Conservation (phyloP, 35 echinoderm and acorn worm species). For the Lytechinus pictus region DNA sequence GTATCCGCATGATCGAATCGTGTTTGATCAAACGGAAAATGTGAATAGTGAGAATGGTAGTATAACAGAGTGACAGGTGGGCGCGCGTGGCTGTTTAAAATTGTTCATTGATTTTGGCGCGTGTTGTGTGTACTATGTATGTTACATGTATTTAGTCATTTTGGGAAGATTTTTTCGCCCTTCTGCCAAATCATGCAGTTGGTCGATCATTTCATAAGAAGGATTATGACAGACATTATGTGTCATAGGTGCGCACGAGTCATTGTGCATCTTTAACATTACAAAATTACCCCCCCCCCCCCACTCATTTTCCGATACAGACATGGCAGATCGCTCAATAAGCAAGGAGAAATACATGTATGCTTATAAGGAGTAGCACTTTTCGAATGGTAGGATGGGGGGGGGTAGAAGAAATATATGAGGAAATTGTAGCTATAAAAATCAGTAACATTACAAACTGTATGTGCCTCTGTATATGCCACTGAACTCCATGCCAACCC, state of each 20-base stretch:
- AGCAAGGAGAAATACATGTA: too few species aligned
- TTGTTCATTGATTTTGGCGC: conserved; percentile 9
- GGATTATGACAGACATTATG: background rate
- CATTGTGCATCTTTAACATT: background rate
- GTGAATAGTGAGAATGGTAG: background rate
- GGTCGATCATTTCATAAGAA: background rate
- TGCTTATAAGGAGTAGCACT: background rate
- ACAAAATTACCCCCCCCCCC: background rate
- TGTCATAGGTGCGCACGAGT: background rate
- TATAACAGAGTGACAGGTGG: background rate
- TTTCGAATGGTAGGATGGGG: too few species aligned
- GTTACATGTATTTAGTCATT: background rate
- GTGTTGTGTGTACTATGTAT: background rate
- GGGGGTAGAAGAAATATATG: too few species aligned
- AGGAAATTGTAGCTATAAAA: too few species aligned
- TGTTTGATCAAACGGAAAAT: background rate
- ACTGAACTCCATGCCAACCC: too few species aligned
- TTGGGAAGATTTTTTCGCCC: background rate
- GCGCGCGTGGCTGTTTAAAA: background rate
- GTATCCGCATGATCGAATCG: background rate
- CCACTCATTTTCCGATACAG: background rate
- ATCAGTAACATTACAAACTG: too few species aligned
- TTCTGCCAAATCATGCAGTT: background rate
- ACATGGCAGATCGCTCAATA: too few species aligned
- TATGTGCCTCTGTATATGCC: too few species aligned